Percentiles rank a stretch among this genome's conserved stretches.
These are phyloP conservation scores for Lissocephala sabroskyi DNA, from an alignment of 2,888 invertebrate genomes.

Conservation along the genomic window DNA sequence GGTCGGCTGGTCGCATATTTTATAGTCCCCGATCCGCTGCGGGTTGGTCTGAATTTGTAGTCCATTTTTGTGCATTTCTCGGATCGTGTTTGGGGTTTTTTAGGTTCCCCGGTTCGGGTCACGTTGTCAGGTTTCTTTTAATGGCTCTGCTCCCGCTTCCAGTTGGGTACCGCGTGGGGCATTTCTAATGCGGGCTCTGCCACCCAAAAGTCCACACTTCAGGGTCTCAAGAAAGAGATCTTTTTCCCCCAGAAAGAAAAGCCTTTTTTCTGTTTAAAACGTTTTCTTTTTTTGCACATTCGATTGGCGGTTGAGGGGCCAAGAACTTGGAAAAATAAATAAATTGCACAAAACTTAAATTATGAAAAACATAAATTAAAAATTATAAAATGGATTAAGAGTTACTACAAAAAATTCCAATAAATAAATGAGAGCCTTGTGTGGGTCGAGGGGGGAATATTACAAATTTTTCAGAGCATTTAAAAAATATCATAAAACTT, in stretches of 20 bases:
- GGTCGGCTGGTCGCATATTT: neutral
- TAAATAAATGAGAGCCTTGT: too few species aligned
- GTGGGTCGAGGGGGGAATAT: constrained; percentile 6
- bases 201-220: constrained; percentile 41
- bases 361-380: constrained; percentile 21
- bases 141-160: neutral
- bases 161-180: constrained; percentile 29
- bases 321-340: constrained; percentile 53
- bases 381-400: constrained; percentile 13
- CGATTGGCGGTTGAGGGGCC: too few species aligned
- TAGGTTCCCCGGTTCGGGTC: too few species aligned
- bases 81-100: too few species aligned
- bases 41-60: neutral
- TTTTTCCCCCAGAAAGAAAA: constrained; percentile 16
- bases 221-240: constrained; percentile 57
- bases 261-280: constrained; percentile 11
- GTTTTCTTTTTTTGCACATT: constrained; percentile 49
- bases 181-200: constrained; percentile 35
- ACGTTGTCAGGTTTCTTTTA: constrained; percentile 1
- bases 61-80: constrained; percentile 6
- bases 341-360: constrained; percentile 51
- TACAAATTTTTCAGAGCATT: constrained; percentile 11
- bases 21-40: neutral
- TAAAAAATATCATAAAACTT: constrained; percentile 42
- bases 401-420: constrained; percentile 17